Evolutionary conservation across 2,797 vertebrate species (phyloP), one percentile per base, ranked within the genome.

Genomic region (Falco novaeseelandiae): DNA sequence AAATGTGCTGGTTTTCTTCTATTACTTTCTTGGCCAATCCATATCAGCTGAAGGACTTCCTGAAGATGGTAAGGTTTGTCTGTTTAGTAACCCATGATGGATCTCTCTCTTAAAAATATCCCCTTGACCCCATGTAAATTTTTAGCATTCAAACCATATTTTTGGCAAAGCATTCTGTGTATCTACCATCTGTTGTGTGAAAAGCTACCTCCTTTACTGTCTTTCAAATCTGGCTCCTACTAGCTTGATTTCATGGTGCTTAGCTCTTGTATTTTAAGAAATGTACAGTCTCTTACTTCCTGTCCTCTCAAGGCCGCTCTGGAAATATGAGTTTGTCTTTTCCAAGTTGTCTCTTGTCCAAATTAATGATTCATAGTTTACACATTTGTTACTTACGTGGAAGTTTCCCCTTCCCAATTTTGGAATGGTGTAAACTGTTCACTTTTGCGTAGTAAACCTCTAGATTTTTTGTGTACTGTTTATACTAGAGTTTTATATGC

Each of bases 181-280:
- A 57, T 79, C 44, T 73, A 10, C 92, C 96, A 96, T 96, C 93
- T 96, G 94, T 76, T 90, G 66, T 97, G 93, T 84, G 90, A 97
- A 88, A 88, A 94, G 42, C 20, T 6, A 16, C 29, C 54, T 96
- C 57, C 58, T 83, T 71, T 90, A 86, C 65, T 86, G 21, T 82
- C 51, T 69, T 88, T 59, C 32, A 19, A 83, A 69, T 91, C 38
- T 96, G 88, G 32, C 51, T 95, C 30, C 16, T 51, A 26, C 26
- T 57, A 20, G 26, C 38, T 90, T 87, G 3, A 3, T 84, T 94
- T 93, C 10, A 8, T 81, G 34, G 12, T 58, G 65, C 79, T 40
- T 89, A 51, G 25, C 48, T 89, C 51, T 51, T 84, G 12, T 59
- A 57, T 85, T 73, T 71, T 6, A 44, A 44, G 55, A 90, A 52